These are phyloP conservation scores for Drosophila cracens DNA, from an alignment of 2,888 invertebrate genomes.

Conservation along the genomic window DNA sequence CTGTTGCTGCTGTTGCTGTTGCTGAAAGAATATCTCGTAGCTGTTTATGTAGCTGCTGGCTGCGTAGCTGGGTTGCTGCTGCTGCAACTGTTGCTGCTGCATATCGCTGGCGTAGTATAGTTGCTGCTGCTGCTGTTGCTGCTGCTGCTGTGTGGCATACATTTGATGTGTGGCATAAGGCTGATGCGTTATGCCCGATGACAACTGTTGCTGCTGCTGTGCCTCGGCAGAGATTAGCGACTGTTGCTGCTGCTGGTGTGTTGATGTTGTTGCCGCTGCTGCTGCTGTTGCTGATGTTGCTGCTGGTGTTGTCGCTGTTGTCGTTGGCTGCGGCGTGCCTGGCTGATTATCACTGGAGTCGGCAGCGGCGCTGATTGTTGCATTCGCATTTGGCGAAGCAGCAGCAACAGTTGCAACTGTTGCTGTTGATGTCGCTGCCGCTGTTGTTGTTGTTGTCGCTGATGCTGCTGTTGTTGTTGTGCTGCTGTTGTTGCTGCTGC, in stretches of 20 bases:
- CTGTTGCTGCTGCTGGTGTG: conserved; percentile 82
- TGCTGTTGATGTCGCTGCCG: conserved; percentile 27
- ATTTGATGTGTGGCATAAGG: conserved; percentile 72
- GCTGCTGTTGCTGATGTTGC: conserved; percentile 63
- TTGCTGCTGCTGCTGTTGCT: conserved; percentile 85
- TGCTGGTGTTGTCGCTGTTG: conserved; percentile 86
- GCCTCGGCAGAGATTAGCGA: conserved; percentile 68
- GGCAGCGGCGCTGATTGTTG: conserved; percentile 88
- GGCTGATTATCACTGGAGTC: conserved; percentile 89
- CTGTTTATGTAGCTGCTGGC: conserved; percentile 81
- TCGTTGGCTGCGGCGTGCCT: conserved; percentile 83
- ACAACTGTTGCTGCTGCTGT: conserved; percentile 84
- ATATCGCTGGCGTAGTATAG: conserved; percentile 68
- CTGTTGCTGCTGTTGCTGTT: conserved; percentile 74
- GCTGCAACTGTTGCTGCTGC: conserved; percentile 65
- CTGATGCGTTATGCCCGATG: conserved; percentile 80
- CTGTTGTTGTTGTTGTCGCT: conserved; percentile 26
- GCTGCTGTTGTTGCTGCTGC: conserved; percentile 50
- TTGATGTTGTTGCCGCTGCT: conserved; percentile 85
- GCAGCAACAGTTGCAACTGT: conserved; percentile 23
- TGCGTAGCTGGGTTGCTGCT: conserved; percentile 62
- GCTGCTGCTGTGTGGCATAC: conserved; percentile 82
- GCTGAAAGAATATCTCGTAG: conserved; percentile 85
- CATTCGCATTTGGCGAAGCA: conserved; percentile 60
- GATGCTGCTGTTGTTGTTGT: conserved; percentile 53